Evolutionary conservation across 2,888 invertebrate genomes (phyloP).

Genomic region (Alviniconcha strummeri): DNA sequence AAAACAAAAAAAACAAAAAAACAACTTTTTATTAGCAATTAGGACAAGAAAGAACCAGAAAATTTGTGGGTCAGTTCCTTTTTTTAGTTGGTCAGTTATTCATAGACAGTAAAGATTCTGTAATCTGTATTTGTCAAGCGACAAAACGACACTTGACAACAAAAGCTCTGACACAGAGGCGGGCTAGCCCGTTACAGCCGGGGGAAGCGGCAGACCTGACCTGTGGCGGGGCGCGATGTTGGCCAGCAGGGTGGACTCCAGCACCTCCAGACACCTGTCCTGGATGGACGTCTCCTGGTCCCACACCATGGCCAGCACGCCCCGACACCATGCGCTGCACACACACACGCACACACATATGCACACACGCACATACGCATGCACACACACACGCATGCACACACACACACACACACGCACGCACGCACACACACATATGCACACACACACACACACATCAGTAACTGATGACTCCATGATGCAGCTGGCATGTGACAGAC

Average conservation of each 20-base stretch:
- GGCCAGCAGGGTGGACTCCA: constrained; percentile 65
- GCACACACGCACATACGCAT: background rate
- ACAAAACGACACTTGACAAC: too few relatives aligned
- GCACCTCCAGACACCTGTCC: constrained; percentile 74
- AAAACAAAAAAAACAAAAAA: background rate
- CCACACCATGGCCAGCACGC: constrained; percentile 77
- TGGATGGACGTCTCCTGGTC: constrained; percentile 77
- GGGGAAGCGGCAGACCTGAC: background rate
- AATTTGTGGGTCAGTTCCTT: too few relatives aligned
- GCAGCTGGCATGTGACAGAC: too few relatives aligned
- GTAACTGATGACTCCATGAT: too few relatives aligned
- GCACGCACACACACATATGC: constrained; percentile 58
- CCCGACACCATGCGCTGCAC: constrained; percentile 66
- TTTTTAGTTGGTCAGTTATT: too few relatives aligned
- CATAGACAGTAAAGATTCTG: too few relatives aligned
- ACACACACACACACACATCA: background rate
- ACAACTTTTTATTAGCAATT: too few relatives aligned
- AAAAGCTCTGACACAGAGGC: background rate
- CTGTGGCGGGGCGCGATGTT: constrained; percentile 49
- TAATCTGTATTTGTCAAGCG: too few relatives aligned
- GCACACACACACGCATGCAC: background rate
- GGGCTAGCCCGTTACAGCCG: background rate
- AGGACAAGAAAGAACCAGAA: too few relatives aligned
- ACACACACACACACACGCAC: constrained; percentile 69
- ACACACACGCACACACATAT: constrained; percentile 69